Percentiles rank a stretch among this genome's conserved stretches.
Conservation (phyloP, 64 coral and sea anemone species). For the Acropora tenuis region DNA sequence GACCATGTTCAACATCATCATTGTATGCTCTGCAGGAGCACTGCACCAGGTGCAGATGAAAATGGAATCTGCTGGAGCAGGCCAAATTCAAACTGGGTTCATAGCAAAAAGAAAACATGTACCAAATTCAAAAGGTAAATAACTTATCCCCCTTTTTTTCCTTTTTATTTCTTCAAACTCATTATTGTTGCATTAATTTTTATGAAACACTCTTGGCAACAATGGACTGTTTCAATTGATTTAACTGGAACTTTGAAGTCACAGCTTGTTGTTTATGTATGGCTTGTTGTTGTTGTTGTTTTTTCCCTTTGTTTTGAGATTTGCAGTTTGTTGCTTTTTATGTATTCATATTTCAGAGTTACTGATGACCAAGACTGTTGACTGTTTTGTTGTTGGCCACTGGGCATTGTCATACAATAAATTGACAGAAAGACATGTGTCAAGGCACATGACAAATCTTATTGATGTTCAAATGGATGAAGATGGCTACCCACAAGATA, state of each 20-base stretch:
- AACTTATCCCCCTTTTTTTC: too few species aligned
- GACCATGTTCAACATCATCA: too few species aligned
- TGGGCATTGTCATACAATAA: not conserved
- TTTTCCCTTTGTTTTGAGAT: too few species aligned
- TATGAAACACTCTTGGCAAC: too few species aligned
- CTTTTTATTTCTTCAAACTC: too few species aligned
- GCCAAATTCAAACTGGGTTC: not conserved
- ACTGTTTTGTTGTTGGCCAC: conserved; percentile 5
- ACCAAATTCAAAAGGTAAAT: conserved; percentile 5
- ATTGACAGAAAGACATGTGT: not conserved
- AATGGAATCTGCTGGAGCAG: not conserved
- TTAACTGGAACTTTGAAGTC: too few species aligned
- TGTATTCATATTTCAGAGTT: not conserved
- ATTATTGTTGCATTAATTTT: too few species aligned
- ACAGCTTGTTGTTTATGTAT: too few species aligned
- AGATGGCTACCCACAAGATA: not conserved
- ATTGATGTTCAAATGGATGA: not conserved
- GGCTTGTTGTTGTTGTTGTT: too few species aligned
- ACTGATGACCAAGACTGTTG: not conserved
- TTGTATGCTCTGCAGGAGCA: not conserved
- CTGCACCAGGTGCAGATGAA: not conserved
- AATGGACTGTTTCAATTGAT: too few species aligned
- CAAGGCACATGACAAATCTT: not conserved
- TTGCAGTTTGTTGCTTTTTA: not conserved
- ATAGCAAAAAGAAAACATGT: not conserved